Evolutionary conservation across 1,140 invertebrate species (phyloP), one percentile per base, ranked within the genome.

Genomic region (Glossosoma conforme): DNA sequence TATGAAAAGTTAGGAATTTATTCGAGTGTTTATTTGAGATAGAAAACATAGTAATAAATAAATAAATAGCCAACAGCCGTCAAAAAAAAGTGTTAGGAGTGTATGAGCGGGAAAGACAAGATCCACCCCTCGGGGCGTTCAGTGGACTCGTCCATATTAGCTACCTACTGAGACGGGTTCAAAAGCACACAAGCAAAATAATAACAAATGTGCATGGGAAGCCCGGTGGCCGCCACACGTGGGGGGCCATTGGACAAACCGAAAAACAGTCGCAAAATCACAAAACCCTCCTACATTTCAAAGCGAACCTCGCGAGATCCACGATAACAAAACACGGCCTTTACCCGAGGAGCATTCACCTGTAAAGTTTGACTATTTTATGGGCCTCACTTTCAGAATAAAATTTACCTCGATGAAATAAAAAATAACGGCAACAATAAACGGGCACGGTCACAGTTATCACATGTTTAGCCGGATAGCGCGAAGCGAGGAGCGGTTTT

Each of bases 171-270:
- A 30, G 38, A 52, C 37, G 61, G 65, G 70, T 73, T 74, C 70
- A 65, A 72, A 74, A 73, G 62, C 68, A 74, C 67, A 66, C 67
- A 68, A 71, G 70, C 75, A 77, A 77, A 77, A 78, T 76, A 78
- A 77, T 73, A 77, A 78, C 76, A 78, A 77, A 75, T 76, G 73
- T 73, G 72, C 73, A 75, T 74, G 75, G 67, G 68, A 71, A 69
- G 62, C 67, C 72, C 66, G 68, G 62, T 68, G 69, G 65, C 65
- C 63, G 62, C 63, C 69, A 66, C 70, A 72, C 69, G 70, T 72
- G 69, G 68, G 68, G 68, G 65, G 65, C 66, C 67, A 62, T 64
- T 55, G 36, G 18, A 36, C 44, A 28, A 60, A 58, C 33, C 44
- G 52, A 62, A 56, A 44, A 54, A 61, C 54, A 56, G 57, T 47